Conservation (phyloP, 2,888 invertebrate genomes). For the Chymomyza caudatula region DNA sequence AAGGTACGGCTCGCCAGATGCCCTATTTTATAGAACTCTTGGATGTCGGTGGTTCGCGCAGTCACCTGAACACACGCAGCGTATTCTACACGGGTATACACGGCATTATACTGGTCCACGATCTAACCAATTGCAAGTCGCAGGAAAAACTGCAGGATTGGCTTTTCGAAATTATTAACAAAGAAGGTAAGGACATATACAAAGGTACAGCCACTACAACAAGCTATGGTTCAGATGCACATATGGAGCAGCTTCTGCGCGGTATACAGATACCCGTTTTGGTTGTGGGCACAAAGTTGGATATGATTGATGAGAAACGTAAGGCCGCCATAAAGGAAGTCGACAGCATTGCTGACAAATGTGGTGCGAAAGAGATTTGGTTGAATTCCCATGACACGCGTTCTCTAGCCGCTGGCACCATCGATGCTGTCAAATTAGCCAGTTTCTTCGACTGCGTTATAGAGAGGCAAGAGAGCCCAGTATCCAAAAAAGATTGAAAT, state of each 20-base stretch:
- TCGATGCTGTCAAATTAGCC: slow-evolving; percentile 94
- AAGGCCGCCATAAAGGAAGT: slow-evolving; percentile 76
- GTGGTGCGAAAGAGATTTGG: slow-evolving; percentile 95
- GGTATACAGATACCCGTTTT: slow-evolving; percentile 94
- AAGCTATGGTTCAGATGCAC: slow-evolving; percentile 11
- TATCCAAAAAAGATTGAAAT: too few relatives aligned
- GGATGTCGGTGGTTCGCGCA: slow-evolving; percentile 97
- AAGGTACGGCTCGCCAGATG: slow-evolving; percentile 93
- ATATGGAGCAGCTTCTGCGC: slow-evolving; percentile 90
- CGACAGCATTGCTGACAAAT: slow-evolving; percentile 84
- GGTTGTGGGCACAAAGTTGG: slow-evolving; percentile 96
- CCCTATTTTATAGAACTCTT: slow-evolving; percentile 96
- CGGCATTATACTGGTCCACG: slow-evolving; percentile 98
- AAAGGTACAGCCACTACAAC: slow-evolving; percentile 52
- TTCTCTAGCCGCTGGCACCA: slow-evolving; percentile 94
- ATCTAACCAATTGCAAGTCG: slow-evolving; percentile 96
- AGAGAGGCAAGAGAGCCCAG: slow-evolving; percentile 69
- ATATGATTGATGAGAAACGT: slow-evolving; percentile 88
- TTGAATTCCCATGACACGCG: slow-evolving; percentile 86
- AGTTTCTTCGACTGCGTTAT: slow-evolving; percentile 94
- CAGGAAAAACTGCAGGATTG: slow-evolving; percentile 95
- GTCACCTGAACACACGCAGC: slow-evolving; percentile 93
- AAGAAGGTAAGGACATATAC: slow-evolving; percentile 80
- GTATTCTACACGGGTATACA: slow-evolving; percentile 96
- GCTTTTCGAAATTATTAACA: slow-evolving; percentile 92